Evolutionary conservation across 2,113 vertebrate species (phyloP).

Genomic region (Gasterosteus aculeatus): DNA sequence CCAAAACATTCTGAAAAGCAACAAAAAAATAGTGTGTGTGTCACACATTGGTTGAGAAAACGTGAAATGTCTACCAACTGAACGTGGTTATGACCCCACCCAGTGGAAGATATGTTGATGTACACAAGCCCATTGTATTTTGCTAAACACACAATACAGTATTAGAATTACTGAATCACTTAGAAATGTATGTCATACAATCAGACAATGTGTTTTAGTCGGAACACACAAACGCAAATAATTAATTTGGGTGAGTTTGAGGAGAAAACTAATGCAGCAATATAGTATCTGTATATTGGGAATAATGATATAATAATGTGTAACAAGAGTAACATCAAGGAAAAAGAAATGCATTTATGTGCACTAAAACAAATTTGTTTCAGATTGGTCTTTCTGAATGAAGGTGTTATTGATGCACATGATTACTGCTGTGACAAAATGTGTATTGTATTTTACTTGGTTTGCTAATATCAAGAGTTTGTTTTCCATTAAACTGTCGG

Average conservation of each 20-base stretch:
- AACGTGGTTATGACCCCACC: constrained; percentile 40
- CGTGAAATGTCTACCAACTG: background rate
- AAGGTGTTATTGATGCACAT: background rate
- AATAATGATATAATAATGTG: background rate
- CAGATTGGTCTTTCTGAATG: background rate
- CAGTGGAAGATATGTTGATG: constrained; percentile 46
- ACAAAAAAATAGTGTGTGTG: background rate
- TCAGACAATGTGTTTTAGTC: background rate
- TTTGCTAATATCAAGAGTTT: background rate
- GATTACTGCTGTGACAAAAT: background rate
- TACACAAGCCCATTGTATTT: constrained; percentile 3
- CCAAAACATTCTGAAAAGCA: background rate
- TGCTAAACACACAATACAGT: background rate
- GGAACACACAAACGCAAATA: background rate
- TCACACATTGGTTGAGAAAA: background rate
- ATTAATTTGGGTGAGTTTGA: background rate
- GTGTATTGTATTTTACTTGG: background rate
- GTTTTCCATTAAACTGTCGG: background rate
- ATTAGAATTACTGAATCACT: background rate
- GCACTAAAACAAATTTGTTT: background rate
- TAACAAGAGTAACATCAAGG: background rate
- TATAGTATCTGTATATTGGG: background rate
- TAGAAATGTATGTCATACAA: background rate
- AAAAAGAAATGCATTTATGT: background rate
- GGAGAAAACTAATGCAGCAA: background rate